These are phyloP conservation scores for Thera britannica DNA, from an alignment of 2,888 invertebrate species.

Conservation along the genomic window DNA sequence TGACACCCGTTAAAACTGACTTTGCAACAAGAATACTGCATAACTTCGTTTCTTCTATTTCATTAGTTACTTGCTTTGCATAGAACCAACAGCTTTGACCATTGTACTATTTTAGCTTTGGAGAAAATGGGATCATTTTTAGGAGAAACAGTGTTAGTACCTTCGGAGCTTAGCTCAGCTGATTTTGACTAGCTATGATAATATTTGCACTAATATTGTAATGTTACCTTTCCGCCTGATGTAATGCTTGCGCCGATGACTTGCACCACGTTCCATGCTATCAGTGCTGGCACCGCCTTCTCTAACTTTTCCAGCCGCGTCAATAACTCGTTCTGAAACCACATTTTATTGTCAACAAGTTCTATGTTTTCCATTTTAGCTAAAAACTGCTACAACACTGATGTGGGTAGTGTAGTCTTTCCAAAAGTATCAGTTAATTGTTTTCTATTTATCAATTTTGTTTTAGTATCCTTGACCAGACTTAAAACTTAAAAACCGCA, in stretches of 20 bases:
- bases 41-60: too few species aligned
- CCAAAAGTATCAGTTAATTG: background rate
- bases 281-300: slow-evolving; percentile 86
- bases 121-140: too few species aligned
- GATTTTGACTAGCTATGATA: too few species aligned
- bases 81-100: too few species aligned
- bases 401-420: slow-evolving; percentile 2
- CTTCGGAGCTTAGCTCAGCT: too few species aligned
- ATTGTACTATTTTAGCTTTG: background rate
- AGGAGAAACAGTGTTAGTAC: too few species aligned
- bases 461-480: background rate
- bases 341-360: background rate
- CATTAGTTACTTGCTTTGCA: background rate
- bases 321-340: slow-evolving; percentile 82
- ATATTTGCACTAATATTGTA: too few species aligned
- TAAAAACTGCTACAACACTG: background rate
- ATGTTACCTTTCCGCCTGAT: slow-evolving; percentile 57
- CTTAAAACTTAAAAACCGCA: too few species aligned
- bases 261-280: slow-evolving; percentile 85
- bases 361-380: background rate
- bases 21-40: too few species aligned
- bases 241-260: slow-evolving; percentile 63
- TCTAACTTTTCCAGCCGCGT: slow-evolving; percentile 84
- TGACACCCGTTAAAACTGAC: too few species aligned
- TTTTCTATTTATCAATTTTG: background rate